These are phyloP conservation scores for Chamaea fasciata DNA, from an alignment of 2,113 vertebrate species.

Conservation along the genomic window DNA sequence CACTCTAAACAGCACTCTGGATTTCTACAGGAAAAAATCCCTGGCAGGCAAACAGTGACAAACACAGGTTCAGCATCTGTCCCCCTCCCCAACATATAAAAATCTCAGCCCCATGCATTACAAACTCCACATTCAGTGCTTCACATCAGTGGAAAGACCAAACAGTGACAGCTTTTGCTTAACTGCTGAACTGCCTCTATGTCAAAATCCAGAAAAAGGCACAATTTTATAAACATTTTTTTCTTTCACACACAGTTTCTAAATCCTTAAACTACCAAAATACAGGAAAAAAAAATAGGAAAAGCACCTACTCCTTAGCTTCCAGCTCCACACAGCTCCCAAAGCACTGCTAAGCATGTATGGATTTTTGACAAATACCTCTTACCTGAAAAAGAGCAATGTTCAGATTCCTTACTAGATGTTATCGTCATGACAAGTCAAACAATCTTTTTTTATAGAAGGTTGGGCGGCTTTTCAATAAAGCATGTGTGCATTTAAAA, in stretches of 20 bases:
- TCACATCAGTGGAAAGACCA: slow-evolving; percentile 31
- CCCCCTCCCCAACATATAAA: not conserved
- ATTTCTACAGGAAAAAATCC: not conserved
- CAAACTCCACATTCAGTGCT: slow-evolving; percentile 13
- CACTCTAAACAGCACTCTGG: not conserved
- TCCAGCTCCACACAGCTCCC: not conserved
- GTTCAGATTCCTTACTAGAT: slow-evolving; percentile 55
- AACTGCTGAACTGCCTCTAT: slow-evolving; percentile 20
- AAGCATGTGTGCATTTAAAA: not conserved
- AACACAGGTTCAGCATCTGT: not conserved
- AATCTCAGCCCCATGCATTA: not conserved
- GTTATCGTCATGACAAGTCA: slow-evolving; percentile 56
- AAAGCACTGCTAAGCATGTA: slow-evolving; percentile 7
- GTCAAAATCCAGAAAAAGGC: slow-evolving; percentile 26
- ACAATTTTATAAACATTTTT: slow-evolving; percentile 25
- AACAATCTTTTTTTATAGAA: slow-evolving; percentile 10
- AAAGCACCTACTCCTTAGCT: slow-evolving; percentile 26
- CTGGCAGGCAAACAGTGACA: not conserved
- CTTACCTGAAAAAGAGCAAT: slow-evolving; percentile 71
- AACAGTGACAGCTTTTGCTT: not conserved
- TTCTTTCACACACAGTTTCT: not conserved
- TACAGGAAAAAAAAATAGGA: not conserved
- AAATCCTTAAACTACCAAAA: slow-evolving; percentile 18
- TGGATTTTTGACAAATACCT: slow-evolving; percentile 22
- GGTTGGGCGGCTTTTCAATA: slow-evolving; percentile 36